Percentiles rank a stretch among this genome's conserved stretches.
Conservation (phyloP, 1,140 invertebrate species). For the Philotrypesis tridentata region DNA sequence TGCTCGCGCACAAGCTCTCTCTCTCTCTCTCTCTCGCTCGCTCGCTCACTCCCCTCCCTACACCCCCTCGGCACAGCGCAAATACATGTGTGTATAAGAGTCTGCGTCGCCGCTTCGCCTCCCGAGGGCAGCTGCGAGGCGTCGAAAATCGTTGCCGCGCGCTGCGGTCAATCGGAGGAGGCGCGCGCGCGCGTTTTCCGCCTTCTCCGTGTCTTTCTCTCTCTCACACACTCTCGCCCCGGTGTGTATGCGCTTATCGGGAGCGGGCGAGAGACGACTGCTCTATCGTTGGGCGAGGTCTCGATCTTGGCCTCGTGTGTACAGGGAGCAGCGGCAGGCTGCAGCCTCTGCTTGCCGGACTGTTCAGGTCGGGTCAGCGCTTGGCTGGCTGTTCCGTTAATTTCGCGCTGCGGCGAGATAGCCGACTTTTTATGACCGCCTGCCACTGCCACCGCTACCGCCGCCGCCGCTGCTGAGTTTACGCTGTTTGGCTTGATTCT, state of each 20-base stretch:
- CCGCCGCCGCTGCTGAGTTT: no score
- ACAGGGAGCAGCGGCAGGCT: no score
- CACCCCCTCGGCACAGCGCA: no score
- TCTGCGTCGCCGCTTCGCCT: no score
- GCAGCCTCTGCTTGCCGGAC: background rate
- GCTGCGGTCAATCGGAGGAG: constrained; percentile 3
- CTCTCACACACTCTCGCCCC: background rate
- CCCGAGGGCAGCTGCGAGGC: background rate
- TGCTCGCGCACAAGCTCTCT: background rate
- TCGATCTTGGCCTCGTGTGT: no score
- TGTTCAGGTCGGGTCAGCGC: background rate
- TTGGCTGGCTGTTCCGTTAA: background rate
- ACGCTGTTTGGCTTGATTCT: background rate
- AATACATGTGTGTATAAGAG: background rate
- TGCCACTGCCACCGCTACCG: no score
- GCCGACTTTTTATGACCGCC: background rate
- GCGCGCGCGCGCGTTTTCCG: background rate
- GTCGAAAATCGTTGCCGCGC: background rate
- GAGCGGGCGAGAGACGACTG: background rate
- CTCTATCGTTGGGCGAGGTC: background rate
- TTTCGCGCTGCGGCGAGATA: background rate
- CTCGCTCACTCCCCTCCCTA: no score
- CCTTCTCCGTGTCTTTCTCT: background rate
- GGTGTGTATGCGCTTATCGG: constrained; percentile 3
- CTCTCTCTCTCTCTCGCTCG: no score